Conservation (phyloP, 2,113 vertebrate genomes). For the Eublepharis macularius region DNA sequence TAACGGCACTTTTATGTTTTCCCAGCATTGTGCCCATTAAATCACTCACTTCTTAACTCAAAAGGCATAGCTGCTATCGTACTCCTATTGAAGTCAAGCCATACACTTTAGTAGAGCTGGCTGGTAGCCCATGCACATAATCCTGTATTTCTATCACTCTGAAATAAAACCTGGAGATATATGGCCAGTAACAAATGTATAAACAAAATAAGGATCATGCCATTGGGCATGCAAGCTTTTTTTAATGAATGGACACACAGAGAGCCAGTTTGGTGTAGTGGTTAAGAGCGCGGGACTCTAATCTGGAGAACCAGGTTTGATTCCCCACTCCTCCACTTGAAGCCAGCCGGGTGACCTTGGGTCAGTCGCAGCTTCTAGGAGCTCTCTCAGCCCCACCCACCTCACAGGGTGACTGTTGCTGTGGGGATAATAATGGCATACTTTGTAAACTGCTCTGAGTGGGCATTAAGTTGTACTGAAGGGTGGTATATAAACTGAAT, state of each 20-base stretch:
- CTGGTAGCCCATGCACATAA: not conserved
- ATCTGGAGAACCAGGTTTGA: no score
- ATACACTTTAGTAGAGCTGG: not conserved
- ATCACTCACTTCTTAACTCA: not conserved
- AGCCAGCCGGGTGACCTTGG: no score
- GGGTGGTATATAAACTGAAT: no score
- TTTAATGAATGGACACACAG: not conserved
- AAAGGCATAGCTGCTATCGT: not conserved
- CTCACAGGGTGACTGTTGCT: no score
- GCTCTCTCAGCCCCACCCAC: no score
- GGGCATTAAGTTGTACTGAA: no score
- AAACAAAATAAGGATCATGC: not conserved
- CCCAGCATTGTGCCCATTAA: not conserved
- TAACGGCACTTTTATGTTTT: not conserved
- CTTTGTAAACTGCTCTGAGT: no score
- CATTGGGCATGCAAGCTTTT: not conserved
- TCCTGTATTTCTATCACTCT: not conserved
- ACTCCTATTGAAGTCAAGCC: not conserved
- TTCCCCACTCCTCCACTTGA: no score
- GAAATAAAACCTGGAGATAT: not conserved
- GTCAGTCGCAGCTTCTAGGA: no score
- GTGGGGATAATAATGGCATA: no score
- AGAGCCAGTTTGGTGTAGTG: no score
- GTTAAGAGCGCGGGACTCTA: no score
- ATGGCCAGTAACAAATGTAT: not conserved